Conservation (phyloP, 2,888 invertebrate species). For the Masnerella sp. region DNA sequence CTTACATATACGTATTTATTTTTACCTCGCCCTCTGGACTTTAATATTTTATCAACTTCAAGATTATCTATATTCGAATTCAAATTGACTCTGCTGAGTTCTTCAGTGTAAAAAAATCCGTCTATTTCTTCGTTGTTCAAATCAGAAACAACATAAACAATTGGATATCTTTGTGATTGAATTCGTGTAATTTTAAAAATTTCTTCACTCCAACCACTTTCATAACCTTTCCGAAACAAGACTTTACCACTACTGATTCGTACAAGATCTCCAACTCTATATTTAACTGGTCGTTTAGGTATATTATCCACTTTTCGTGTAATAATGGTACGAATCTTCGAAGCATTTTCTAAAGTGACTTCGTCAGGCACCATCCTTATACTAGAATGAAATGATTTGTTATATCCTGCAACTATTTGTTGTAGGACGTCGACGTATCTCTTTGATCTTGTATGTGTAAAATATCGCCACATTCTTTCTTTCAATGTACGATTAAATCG, state of each 20-base stretch:
- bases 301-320: background rate
- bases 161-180: background rate
- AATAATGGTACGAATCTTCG: background rate
- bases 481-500: conserved; percentile 41
- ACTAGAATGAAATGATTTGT: conserved; percentile 45
- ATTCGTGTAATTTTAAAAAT: conserved; percentile 13
- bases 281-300: conserved; percentile 14
- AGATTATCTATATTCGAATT: background rate
- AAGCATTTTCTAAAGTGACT: conserved; percentile 20
- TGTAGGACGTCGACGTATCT: conserved; percentile 64
- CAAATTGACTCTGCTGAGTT: background rate
- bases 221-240: conserved; percentile 13
- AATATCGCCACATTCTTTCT: conserved; percentile 54
- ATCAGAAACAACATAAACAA: conserved; percentile 14
- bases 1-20: conserved; percentile 1
- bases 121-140: conserved; percentile 10
- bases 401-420: conserved; percentile 63
- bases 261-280: conserved; percentile 3
- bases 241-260: conserved; percentile 12
- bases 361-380: conserved; percentile 22
- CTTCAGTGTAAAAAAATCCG: conserved; percentile 18
- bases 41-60: conserved; percentile 13
- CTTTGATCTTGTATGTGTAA: conserved; percentile 23
- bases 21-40: conserved; percentile 10
- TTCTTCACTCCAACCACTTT: conserved; percentile 13